Evolutionary conservation across 2,113 vertebrate genomes (phyloP).

Genomic region (Bucco capensis): DNA sequence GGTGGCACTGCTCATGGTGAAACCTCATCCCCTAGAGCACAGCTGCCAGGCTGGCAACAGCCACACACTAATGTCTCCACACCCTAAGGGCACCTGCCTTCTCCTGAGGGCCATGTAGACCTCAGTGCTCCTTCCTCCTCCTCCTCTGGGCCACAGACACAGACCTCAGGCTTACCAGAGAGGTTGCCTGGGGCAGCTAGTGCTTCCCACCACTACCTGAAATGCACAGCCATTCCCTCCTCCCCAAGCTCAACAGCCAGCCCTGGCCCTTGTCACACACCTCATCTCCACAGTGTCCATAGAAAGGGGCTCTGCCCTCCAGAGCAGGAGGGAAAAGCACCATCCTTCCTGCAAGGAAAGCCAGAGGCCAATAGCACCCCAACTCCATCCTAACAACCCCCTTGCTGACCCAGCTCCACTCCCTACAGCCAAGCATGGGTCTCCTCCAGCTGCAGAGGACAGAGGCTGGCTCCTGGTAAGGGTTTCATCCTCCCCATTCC

Average conservation of each 20-base stretch:
- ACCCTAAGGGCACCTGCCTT: background rate
- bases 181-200: background rate
- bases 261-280: background rate
- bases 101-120: fast-evolving
- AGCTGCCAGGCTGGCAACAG: background rate
- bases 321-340: background rate
- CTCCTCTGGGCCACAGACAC: background rate
- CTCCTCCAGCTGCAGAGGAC: background rate
- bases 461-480: background rate
- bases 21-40: background rate
- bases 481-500: background rate
- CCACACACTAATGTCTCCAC: background rate
- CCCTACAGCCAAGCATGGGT: fast-evolving
- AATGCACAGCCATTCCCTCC: background rate
- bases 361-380: background rate
- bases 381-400: too few relatives aligned
- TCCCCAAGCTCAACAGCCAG: background rate
- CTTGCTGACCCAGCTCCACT: fast-evolving
- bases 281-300: background rate
- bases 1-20: background rate
- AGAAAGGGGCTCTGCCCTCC: background rate
- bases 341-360: background rate
- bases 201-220: background rate
- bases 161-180: background rate
- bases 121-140: background rate